Conservation (phyloP, 2,113 vertebrate genomes). For the Corythoichthys haematopterus region DNA sequence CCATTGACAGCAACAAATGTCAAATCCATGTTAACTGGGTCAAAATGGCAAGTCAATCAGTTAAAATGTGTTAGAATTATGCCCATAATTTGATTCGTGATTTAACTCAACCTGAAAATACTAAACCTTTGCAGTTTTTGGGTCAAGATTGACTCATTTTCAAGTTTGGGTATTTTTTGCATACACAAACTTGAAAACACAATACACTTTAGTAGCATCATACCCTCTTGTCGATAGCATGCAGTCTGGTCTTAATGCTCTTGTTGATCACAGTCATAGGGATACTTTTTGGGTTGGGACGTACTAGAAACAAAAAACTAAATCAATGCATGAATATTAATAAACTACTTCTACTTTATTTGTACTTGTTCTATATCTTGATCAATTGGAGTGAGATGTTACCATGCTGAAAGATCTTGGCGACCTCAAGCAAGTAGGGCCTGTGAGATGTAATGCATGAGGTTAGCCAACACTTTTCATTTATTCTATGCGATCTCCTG, state of each 20-base stretch:
- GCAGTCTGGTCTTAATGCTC: constrained; percentile 66
- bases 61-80: too few relatives aligned
- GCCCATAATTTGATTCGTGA: too few relatives aligned
- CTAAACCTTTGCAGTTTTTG: too few relatives aligned
- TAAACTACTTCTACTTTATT: too few relatives aligned
- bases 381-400: constrained; percentile 3
- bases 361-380: background rate
- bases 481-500: background rate
- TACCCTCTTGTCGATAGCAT: constrained; percentile 64
- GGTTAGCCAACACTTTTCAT: background rate
- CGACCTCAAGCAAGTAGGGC: constrained; percentile 68
- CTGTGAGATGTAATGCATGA: constrained; percentile 29
- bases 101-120: too few relatives aligned
- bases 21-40: too few relatives aligned
- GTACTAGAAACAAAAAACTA: constrained; percentile 46
- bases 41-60: too few relatives aligned
- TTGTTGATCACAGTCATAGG: constrained; percentile 63
- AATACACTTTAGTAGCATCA: background rate
- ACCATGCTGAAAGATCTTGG: constrained; percentile 70
- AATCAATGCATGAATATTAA: background rate
- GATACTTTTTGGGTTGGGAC: constrained; percentile 58
- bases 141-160: too few relatives aligned
- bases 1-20: too few relatives aligned
- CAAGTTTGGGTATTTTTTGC: too few relatives aligned
- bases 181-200: too few relatives aligned